Percentiles rank a stretch among this genome's conserved stretches.
Evolutionary conservation across 2,888 invertebrate species (phyloP).

Genomic region (Eilema caniola): DNA sequence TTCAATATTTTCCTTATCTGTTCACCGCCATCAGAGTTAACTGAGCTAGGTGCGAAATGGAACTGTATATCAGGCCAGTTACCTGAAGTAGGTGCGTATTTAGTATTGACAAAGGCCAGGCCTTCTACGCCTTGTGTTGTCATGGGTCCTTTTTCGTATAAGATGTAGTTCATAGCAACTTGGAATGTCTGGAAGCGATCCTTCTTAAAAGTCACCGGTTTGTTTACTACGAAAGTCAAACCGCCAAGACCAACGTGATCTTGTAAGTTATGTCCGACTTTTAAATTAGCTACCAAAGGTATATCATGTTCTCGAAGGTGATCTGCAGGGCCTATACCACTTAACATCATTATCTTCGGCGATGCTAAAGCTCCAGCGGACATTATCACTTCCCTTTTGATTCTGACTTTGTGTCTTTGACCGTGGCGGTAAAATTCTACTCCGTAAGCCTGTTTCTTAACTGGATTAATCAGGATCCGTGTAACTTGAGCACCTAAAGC

Average conservation of each 20-base stretch:
- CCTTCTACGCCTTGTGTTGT: constrained; percentile 95
- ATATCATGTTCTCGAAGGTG: constrained; percentile 91
- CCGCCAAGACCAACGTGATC: constrained; percentile 96
- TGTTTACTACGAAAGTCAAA: constrained; percentile 93
- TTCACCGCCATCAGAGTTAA: constrained; percentile 94
- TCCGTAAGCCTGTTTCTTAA: constrained; percentile 91
- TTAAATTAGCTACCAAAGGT: constrained; percentile 91
- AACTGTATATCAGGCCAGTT: constrained; percentile 95
- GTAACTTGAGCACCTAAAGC: constrained; percentile 92
- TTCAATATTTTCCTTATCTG: constrained; percentile 92
- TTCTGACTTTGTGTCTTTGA: constrained; percentile 88
- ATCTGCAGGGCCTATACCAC: constrained; percentile 94
- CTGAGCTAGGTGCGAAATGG: constrained; percentile 94
- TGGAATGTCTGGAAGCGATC: constrained; percentile 92
- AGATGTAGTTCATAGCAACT: constrained; percentile 93
- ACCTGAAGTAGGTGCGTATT: constrained; percentile 92
- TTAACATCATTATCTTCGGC: constrained; percentile 96
- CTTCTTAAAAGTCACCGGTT: constrained; percentile 92
- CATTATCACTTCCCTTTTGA: constrained; percentile 93
- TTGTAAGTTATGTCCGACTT: constrained; percentile 94
- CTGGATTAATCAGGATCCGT: constrained; percentile 89
- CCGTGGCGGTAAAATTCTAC: constrained; percentile 91
- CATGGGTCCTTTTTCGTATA: constrained; percentile 94
- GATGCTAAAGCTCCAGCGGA: constrained; percentile 96
- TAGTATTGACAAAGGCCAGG: constrained; percentile 94